These are phyloP conservation scores for Heliocidaris tuberculata DNA, from an alignment of 35 echinoderm and acorn worm species.

Conservation along the genomic window DNA sequence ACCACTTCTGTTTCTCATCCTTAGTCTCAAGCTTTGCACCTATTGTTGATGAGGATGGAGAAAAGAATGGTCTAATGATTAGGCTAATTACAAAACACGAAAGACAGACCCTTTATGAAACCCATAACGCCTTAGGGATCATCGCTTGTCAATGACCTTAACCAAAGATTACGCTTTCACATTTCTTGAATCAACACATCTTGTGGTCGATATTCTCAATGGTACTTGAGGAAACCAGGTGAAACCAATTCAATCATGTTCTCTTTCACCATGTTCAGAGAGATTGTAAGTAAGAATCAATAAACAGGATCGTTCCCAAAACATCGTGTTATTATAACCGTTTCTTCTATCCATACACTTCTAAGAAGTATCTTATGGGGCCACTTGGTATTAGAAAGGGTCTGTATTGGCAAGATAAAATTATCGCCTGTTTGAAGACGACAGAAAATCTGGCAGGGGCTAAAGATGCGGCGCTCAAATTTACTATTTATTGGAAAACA, in stretches of 20 bases:
- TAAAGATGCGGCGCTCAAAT: no score
- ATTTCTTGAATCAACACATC: background rate
- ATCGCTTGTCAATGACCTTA: background rate
- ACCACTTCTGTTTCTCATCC: background rate
- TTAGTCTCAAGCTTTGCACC: background rate
- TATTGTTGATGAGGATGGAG: background rate
- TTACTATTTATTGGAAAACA: no score
- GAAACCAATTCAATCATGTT: background rate
- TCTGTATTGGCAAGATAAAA: background rate
- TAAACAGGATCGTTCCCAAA: background rate
- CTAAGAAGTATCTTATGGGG: background rate
- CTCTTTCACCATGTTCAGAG: background rate
- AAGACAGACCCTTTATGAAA: background rate
- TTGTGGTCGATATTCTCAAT: background rate
- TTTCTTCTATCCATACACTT: background rate
- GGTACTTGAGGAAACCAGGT: background rate
- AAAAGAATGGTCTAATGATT: background rate
- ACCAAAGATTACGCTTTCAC: background rate
- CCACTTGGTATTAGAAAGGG: background rate
- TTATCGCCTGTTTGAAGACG: no score
- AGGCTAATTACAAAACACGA: background rate
- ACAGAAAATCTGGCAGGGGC: no score
- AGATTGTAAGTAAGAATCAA: background rate
- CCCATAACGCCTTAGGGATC: background rate
- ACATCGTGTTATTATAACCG: background rate